Percentiles rank a stretch among this genome's conserved stretches.
These are phyloP conservation scores for Aphrophora alni DNA, from an alignment of 2,888 invertebrate species.

Conservation along the genomic window DNA sequence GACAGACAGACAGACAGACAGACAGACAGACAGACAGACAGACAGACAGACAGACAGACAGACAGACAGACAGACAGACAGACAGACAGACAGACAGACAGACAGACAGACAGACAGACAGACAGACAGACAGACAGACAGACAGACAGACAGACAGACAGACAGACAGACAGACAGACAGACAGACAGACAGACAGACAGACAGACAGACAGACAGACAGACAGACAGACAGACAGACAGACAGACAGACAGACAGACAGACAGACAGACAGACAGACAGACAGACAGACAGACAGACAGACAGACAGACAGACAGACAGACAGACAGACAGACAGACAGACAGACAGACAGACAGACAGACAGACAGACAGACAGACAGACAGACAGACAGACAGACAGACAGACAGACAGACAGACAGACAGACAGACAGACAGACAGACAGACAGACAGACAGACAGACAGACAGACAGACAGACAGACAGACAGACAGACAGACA, in stretches of 20 bases:
- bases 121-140: too few species aligned
- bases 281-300: not conserved
- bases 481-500: conserved; percentile 14
- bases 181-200: not conserved
- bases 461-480: conserved; percentile 14
- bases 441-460: conserved; percentile 14
- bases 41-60: too few species aligned
- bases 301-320: not conserved
- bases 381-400: not conserved
- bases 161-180: not conserved
- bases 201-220: not conserved
- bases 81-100: too few species aligned
- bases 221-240: not conserved
- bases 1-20: too few species aligned
- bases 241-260: not conserved
- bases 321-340: not conserved
- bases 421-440: conserved; percentile 14
- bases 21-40: too few species aligned
- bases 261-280: not conserved
- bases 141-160: too few species aligned
- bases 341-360: not conserved
- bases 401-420: not conserved
- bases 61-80: too few species aligned
- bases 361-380: conserved; percentile 10
- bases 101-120: too few species aligned